phyloP scores from a whole-genome alignment of 1,140 invertebrate genomes.

The Tetramorium simillimum region DNA sequence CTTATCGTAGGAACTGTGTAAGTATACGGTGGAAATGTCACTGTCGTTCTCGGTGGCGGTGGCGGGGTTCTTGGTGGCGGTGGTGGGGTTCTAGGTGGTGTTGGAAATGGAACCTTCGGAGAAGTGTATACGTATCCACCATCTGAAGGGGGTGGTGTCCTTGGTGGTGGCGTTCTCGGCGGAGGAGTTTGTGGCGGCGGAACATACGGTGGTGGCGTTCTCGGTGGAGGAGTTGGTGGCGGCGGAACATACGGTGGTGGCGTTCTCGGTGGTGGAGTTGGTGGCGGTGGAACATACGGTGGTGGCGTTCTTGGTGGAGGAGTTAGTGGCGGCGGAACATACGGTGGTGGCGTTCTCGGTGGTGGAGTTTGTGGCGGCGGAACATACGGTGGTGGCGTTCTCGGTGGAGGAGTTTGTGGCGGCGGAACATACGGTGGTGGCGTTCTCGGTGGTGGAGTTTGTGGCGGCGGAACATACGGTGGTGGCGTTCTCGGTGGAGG shows the following conservation, averaged over 20 bases:
- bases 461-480: too few species aligned
- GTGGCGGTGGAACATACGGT: background rate
- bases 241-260: constrained; percentile 18
- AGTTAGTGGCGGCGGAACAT: background rate
- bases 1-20: background rate
- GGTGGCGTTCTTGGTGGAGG: constrained; percentile 36
- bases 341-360: constrained; percentile 11
- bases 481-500: background rate
- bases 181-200: too few species aligned
- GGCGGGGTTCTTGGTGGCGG: constrained; percentile 17
- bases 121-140: constrained; percentile 53
- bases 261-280: constrained; percentile 3
- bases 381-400: background rate
- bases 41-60: background rate
- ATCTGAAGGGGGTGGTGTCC: constrained; percentile 10
- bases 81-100: constrained; percentile 16
- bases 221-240: background rate
- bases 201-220: constrained; percentile 9
- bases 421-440: too few species aligned
- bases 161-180: constrained; percentile 5
- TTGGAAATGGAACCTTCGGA: constrained; percentile 22
- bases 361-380: constrained; percentile 31
- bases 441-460: background rate
- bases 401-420: too few species aligned
- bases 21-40: background rate